Base-by-base conservation (phyloP, 53 echinoderm and acorn worm genomes). In the Echinometra lucunter region DNA sequence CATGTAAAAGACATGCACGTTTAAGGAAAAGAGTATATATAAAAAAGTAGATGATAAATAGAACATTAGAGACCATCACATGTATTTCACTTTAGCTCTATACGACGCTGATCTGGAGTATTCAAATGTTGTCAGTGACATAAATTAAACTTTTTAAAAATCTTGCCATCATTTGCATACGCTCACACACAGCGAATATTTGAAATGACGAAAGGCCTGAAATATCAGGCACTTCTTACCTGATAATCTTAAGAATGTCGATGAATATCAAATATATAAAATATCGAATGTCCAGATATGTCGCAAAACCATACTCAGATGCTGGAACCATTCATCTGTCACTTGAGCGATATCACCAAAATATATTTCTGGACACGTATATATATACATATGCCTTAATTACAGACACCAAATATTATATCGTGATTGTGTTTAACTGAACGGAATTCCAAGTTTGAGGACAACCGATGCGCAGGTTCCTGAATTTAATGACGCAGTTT, bases 401-500 rank as follows among this genome's bases (percentile, higher is more conserved):
- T 75, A 38, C 17, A 81, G 42, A 42, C 6, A 44, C 44, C 35
- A 18, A 81, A 42, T 23, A 18, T 40, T 81, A 44, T 81, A 44
- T 42, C 42, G 8, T 40, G 35, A 72, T 30, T 72, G 72, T 30
- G 72, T 81, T 42, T 42, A 81, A 81, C 44, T 25, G 23, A 81
- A 25, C 81, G 81, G 81, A 81, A 81, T 81, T 81, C 72, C 44
- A 81, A 81, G 81, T 81, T 81, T 81, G 25, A 81, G 81, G 81
- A 42, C 81, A 23, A 40, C 40, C 81, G 44, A 42, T 81, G 44
- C 81, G 81, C 81, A 81, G 42, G 81, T 72, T 72, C 72, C 72
- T 72, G 72, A 72, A 81, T 81, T 81, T 44, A 81, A 81, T 23
- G 81, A 81, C 81, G 81, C 81, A 81, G 23, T 81, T 44, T 81